A percentile compares a stretch with the other conserved stretches of the same genome.
Conservation (phyloP, 2,797 vertebrate species). For the Cuculus canorus region DNA sequence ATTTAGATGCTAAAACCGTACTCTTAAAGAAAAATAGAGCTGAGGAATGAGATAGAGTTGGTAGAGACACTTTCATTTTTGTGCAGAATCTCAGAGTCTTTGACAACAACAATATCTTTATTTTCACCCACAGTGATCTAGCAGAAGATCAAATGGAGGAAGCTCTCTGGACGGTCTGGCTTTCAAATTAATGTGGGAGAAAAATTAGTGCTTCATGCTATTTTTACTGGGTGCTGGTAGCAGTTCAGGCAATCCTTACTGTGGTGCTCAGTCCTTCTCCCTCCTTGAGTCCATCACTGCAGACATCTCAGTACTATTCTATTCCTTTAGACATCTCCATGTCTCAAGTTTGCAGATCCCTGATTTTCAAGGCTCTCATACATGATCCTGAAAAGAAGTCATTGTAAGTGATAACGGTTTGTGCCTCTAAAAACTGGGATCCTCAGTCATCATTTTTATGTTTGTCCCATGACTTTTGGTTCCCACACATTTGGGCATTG, state of each 20-base stretch:
- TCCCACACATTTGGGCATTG: not conserved
- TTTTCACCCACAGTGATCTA: not conserved
- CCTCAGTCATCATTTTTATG: not conserved
- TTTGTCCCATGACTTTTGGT: not conserved
- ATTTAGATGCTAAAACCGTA: conserved; percentile 2
- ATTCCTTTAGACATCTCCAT: not conserved
- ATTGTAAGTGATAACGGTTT: not conserved
- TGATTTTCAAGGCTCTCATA: not conserved
- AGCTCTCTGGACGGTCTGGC: not conserved
- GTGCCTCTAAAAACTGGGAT: not conserved
- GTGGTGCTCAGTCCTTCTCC: not conserved
- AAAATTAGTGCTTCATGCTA: not conserved
- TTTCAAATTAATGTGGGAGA: not conserved
- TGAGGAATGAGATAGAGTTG: not conserved
- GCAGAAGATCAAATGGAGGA: not conserved
- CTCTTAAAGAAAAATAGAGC: not conserved
- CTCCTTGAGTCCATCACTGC: not conserved
- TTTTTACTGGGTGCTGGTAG: not conserved
- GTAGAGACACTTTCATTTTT: not conserved
- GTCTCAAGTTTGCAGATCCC: not conserved
- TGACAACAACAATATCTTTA: not conserved
- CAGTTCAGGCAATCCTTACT: not conserved
- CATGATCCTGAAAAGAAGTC: fast-evolving
- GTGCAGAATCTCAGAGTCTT: not conserved
- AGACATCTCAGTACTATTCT: not conserved